Evolutionary conservation across 1,140 invertebrate genomes (phyloP), one percentile per base, ranked within the genome.

Genomic region (Asobara japonica): DNA sequence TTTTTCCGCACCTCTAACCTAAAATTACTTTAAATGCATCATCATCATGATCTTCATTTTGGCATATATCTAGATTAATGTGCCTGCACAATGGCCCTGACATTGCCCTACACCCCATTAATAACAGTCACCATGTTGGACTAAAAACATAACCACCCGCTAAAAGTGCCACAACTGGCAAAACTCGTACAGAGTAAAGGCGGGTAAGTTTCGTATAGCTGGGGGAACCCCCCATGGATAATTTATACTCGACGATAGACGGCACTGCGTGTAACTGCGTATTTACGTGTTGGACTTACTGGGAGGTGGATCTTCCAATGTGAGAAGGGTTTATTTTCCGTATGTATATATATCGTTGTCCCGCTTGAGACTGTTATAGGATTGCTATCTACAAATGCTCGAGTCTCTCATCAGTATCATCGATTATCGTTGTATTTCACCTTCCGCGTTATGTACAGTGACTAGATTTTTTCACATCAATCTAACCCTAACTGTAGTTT

Each of bases 201-300:
- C n/a, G 5, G n/a, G n/a, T 29, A 16, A 29, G 13, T n/a, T 30
- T 69, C 41, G 41, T 38, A 61, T n/a, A n/a, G 30, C 51, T 45
- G 30, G 20, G 56, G n/a, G n/a, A n/a, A 20, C 30, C 56, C 31
- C 51, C 22, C 30, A 30, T 18, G 31, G 51, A 25, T 69, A 69
- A 69, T 69, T 69, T 69, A 69, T 69, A 56, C 51, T 22, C 25
- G 31, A 69, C 31, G 67, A 69, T 61, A 41, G 30, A 61, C 30
- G 18, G 13, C 31, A 13, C 33, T 62, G 56, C 30, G 25, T 66
- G 65, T 66, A 66, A 66, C 20, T 56, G 66, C 41, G 56, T 62
- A 62, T 64, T 70, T 70, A 70, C 56, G 56, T 30, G 51, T 69
- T 16, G 41, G 22, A 30, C 22, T 45, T 22, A 51, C 65, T 25